Evolutionary conservation across 2,797 vertebrate species (phyloP).

Genomic region (Halcyon badia): DNA sequence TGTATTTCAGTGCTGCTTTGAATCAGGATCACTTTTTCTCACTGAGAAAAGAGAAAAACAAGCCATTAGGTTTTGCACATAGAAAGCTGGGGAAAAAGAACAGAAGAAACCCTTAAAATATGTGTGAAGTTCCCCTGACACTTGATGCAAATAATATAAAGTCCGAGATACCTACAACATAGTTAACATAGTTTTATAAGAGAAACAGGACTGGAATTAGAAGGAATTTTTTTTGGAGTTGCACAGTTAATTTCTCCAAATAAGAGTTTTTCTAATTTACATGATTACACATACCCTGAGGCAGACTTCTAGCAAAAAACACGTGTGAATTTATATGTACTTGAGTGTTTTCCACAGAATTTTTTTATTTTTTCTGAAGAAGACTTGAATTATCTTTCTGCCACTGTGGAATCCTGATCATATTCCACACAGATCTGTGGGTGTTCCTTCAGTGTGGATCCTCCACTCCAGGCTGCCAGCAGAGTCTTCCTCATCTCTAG

Average conservation of each 20-base stretch:
- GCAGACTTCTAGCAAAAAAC: not conserved
- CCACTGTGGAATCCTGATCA: not conserved
- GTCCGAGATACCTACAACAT: not conserved
- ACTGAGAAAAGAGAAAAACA: conserved; percentile 61
- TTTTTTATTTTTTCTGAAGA: not conserved
- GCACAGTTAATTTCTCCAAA: not conserved
- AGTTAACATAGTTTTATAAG: not conserved
- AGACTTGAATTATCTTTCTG: not conserved
- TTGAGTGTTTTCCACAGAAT: not conserved
- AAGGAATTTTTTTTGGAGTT: not conserved
- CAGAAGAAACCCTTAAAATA: not conserved
- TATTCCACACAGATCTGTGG: not conserved
- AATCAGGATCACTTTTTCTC: conserved; percentile 70
- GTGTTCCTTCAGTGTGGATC: not conserved
- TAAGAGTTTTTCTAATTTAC: conserved; percentile 32
- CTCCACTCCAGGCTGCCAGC: not conserved
- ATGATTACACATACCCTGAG: not conserved
- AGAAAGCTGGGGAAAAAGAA: conserved; percentile 16
- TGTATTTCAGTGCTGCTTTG: conserved; percentile 76
- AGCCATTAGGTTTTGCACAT: conserved; percentile 60
- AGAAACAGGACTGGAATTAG: not conserved
- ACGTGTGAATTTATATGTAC: not conserved
- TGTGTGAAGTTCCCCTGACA: not conserved
- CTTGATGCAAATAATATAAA: not conserved
- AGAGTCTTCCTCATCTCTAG: not conserved